These are phyloP conservation scores for Actenoides lindsayi DNA, from an alignment of 2,113 vertebrate genomes.

Conservation along the genomic window DNA sequence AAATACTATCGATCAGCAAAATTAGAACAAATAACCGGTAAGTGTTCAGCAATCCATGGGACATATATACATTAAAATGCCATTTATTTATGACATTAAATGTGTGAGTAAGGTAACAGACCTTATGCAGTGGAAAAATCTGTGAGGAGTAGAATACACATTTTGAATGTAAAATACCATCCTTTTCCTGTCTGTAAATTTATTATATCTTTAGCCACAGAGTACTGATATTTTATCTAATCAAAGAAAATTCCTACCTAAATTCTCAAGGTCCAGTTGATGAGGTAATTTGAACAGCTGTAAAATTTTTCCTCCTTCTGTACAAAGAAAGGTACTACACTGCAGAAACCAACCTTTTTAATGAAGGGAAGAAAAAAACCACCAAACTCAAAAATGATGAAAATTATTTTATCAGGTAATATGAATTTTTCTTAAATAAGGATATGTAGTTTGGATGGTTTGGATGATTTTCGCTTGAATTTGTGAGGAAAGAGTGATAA, in stretches of 20 bases:
- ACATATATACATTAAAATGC: not conserved
- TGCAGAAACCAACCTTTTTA: not conserved
- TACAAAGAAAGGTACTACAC: not conserved
- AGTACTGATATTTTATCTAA: constrained; percentile 47
- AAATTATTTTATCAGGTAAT: not conserved
- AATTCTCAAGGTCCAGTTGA: constrained; percentile 41
- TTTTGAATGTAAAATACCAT: not conserved
- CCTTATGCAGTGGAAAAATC: not conserved
- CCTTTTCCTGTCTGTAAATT: not conserved
- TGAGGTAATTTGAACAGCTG: constrained; percentile 48
- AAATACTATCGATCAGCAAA: not conserved
- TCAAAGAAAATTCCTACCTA: constrained; percentile 7
- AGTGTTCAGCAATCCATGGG: not conserved
- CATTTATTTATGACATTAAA: not conserved
- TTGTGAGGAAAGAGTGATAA: not conserved
- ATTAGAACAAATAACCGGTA: not conserved
- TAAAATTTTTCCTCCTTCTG: not conserved
- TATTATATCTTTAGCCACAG: not conserved
- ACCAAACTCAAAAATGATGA: not conserved
- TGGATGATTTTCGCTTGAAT: not conserved
- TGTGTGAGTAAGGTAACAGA: not conserved
- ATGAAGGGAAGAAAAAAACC: not conserved
- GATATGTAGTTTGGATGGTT: not conserved
- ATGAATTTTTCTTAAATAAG: not conserved
- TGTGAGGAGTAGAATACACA: not conserved